These are phyloP conservation scores for Astropecten irregularis DNA, from an alignment of 53 echinoderm and acorn worm species.

Conservation along the genomic window DNA sequence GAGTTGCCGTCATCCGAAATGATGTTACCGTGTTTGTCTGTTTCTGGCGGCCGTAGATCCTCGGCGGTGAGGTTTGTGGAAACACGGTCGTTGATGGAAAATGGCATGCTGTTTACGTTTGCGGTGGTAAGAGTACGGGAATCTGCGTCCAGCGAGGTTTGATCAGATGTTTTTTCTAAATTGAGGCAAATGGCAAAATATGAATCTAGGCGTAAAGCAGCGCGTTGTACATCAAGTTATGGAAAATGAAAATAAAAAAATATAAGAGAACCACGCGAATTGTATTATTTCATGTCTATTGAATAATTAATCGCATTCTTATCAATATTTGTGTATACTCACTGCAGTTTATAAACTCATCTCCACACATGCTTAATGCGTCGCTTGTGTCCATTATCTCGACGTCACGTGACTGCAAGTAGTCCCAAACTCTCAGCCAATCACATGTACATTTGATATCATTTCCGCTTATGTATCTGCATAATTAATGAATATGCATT, in stretches of 20 bases:
- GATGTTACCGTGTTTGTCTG: conserved; percentile 36
- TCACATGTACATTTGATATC: conserved; percentile 24
- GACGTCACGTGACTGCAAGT: conserved; percentile 37
- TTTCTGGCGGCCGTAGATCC: conserved; percentile 30
- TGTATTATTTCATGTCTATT: too few relatives aligned
- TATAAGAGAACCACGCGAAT: too few relatives aligned
- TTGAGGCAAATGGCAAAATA: too few relatives aligned
- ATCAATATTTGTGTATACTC: not conserved
- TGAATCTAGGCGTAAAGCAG: too few relatives aligned
- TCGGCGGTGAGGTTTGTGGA: conserved; percentile 6
- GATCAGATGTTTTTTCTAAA: too few relatives aligned
- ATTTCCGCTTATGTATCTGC: conserved; percentile 29
- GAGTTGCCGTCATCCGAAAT: conserved; percentile 1
- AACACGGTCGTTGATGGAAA: not conserved
- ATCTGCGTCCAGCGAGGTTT: too few relatives aligned
- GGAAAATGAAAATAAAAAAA: too few relatives aligned
- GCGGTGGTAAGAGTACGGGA: not conserved
- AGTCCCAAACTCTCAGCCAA: conserved; percentile 31
- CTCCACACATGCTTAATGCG: not conserved
- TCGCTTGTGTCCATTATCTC: conserved; percentile 46
- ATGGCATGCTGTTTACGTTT: too few relatives aligned
- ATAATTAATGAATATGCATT: not conserved
- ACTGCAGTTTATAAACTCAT: conserved; percentile 10
- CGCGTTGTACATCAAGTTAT: too few relatives aligned
- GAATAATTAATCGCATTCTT: too few relatives aligned